These are phyloP conservation scores for Geococcyx californianus DNA, from an alignment of 2,113 vertebrate species.

Conservation along the genomic window DNA sequence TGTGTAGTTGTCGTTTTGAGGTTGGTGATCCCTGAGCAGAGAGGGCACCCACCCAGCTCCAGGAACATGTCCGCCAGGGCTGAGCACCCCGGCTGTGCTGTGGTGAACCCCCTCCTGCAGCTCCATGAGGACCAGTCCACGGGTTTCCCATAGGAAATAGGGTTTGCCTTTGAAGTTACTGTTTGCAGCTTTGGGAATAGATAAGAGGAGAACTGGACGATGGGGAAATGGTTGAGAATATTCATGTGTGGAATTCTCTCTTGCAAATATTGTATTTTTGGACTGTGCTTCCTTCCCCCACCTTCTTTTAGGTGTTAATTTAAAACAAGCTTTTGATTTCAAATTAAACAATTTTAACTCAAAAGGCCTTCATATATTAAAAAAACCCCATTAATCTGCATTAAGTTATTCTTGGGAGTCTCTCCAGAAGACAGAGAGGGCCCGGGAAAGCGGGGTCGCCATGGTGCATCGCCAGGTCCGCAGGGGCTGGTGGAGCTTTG, in stretches of 20 bases:
- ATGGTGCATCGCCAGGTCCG: rapidly evolving
- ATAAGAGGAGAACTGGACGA: neutral
- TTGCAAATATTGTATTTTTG: neutral
- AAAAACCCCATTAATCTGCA: neutral
- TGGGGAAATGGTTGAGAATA: neutral
- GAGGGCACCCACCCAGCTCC: neutral
- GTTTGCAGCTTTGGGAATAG: neutral
- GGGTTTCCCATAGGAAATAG: neutral
- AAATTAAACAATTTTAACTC: neutral
- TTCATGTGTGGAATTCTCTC: neutral
- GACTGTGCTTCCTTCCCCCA: neutral
- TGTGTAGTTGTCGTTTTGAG: no score
- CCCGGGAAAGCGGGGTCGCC: rapidly evolving
- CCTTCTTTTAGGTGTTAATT: neutral
- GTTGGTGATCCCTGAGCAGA: neutral
- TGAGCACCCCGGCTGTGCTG: neutral
- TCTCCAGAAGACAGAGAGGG: neutral
- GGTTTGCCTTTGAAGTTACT: neutral
- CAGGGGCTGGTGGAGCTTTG: rapidly evolving
- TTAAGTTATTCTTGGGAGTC: neutral
- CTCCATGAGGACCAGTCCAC: neutral
- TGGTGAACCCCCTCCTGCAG: neutral
- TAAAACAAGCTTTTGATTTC: neutral
- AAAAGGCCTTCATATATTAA: neutral
- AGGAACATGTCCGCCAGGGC: rapidly evolving